Base-by-base conservation (phyloP, 2,113 vertebrate genomes). In the Tachysurus vachellii region DNA sequence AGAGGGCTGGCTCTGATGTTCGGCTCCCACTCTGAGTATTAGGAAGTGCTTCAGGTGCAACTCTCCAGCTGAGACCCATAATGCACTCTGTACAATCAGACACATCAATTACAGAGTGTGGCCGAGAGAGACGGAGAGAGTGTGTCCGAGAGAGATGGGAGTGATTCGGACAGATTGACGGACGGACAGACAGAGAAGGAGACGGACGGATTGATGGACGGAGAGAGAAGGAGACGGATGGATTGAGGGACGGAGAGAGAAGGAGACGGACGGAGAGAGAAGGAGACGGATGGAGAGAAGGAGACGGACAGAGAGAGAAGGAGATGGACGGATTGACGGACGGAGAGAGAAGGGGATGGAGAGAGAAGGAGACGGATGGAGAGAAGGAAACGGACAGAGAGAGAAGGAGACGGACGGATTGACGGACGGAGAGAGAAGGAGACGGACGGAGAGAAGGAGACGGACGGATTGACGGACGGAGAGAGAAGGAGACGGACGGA, bases 1-100 rank as follows among this genome's bases (percentile, higher is more conserved):
- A 89, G 73, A 86, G 90, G 91, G 93, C 89, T 90, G 92, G 91
- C 91, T 91, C 90, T 90, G 89, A 92, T 85, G 16, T 79, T 86
- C 90, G 82, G 70, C 73, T 77, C 82, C 85, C 13, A 3, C 54
- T 57, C n/a, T 12, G 83, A 44, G 56, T 86, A 56, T 90, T 90
- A 89, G 90, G 91, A 86, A 91, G 86, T 64, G 23, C 91, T 92
- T 93, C 89, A 88, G 91, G 89, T 91, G 87, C 89, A 89, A 88
- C 87, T 61, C 71, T 79, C 91, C 92, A 76, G 86, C 89, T 59
- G 91, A 80, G 91, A 87, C 54, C 75, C 10, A 62, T 90, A 89
- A 89, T 88, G 84, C 89, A 87, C 90, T 87, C 88, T 86, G 90
- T 82, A 89, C 87, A 91, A 91, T 92, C 90, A 90, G 89, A 91